Evolutionary conservation across 2,113 vertebrate genomes (phyloP), one percentile per base, ranked within the genome.

Genomic region (Syngnathoides biaculeatus): DNA sequence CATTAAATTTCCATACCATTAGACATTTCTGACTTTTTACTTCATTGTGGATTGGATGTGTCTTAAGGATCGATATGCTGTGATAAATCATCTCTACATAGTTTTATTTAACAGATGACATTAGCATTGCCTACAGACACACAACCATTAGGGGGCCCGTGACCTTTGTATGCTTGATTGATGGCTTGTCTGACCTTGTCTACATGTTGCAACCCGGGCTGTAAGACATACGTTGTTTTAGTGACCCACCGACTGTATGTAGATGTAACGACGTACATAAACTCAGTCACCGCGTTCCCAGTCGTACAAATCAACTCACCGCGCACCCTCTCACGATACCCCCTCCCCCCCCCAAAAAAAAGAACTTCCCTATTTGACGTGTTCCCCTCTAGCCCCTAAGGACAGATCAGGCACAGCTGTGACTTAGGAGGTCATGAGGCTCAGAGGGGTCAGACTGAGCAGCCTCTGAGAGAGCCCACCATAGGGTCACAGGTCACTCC

Each of bases 391-490:
- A 65, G 79, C 88, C 91, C 91, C 90, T 80, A 81, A 89, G 91
- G 92, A 92, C 87, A 89, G 88, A 92, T 92, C 89, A 89, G 86
- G 88, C 88, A 89, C 91, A 92, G 90, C 91, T 93, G 91, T 88
- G 89, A 92, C 92, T 92, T 88, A 84, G 89, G 90, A 86, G 91
- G 86, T 91, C 90, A 90, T 5, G 69, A 80, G 60, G 79, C 87
- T 89, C 61, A 45, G 73, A 78, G 74, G 83, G 87, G 90, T 93
- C 90, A 93, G 91, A 89, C 87, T 65, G 45, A 87, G 89, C 89
- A 90, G 89, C 88, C 89, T 90, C 85, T 88, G 85, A 86, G 86
- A 88, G 89, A 87, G 86, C 86, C 88, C 73, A 77, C 75, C 71
- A 35, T 63, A 48, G 81, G 90, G 90, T 92, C 90, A 91, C 75